Evolutionary conservation across 2,888 invertebrate genomes (phyloP).

Genomic region (Strigamia transsilvanica): DNA sequence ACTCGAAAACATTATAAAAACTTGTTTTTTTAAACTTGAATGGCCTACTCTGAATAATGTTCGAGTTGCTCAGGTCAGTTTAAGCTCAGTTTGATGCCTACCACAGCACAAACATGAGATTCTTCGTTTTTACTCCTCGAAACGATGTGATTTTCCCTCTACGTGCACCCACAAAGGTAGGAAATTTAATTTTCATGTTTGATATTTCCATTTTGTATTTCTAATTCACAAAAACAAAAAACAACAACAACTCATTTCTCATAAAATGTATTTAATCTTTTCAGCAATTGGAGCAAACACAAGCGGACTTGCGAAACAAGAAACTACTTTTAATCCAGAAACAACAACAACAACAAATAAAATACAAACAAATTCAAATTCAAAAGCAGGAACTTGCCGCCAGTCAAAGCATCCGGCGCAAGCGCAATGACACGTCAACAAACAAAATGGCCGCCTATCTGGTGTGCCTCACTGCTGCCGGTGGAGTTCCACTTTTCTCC

Average conservation of each 20-base stretch:
- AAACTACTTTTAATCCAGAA: background rate
- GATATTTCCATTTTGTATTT: background rate
- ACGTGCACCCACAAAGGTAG: background rate
- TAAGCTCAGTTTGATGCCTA: background rate
- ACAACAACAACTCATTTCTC: background rate
- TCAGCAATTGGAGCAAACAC: conserved; percentile 31
- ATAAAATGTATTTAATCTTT: background rate
- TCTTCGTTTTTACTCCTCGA: conserved; percentile 9
- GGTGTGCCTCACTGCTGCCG: conserved; percentile 82
- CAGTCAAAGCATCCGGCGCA: conserved; percentile 1
- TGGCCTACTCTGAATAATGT: conserved; percentile 23
- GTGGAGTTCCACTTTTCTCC: conserved; percentile 87
- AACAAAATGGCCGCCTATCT: conserved; percentile 78
- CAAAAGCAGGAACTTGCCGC: conserved; percentile 19
- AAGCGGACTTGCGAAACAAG: background rate
- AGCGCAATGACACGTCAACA: conserved; percentile 34
- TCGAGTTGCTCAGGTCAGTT: conserved; percentile 14
- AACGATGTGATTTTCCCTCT: background rate
- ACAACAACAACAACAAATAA: conserved; percentile 6
- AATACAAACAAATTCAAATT: conserved; percentile 5
- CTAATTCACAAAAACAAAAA: background rate
- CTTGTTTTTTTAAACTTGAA: conserved; percentile 38
- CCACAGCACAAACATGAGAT: background rate
- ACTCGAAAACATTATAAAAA: background rate
- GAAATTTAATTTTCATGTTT: background rate